These are phyloP conservation scores for Apantesis nais DNA, from an alignment of 2,888 invertebrate species.

Conservation along the genomic window DNA sequence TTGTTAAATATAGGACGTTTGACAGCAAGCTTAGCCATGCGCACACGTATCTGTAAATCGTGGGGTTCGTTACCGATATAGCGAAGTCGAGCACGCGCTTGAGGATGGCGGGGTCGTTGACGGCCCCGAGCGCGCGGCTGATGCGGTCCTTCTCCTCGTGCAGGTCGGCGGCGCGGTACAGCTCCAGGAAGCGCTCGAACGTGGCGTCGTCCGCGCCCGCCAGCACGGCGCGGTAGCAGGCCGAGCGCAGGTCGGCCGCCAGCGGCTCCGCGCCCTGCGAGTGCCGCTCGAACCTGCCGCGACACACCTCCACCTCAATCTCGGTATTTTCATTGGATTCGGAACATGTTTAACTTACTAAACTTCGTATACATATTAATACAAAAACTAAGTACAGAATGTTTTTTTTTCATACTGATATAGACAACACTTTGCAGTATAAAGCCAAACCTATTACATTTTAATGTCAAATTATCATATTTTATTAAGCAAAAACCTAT, in stretches of 20 bases:
- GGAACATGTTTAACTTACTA: too few relatives aligned
- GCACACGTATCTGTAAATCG: too few relatives aligned
- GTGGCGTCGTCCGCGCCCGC: conserved; percentile 88
- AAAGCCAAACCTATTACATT: too few relatives aligned
- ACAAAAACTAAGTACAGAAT: too few relatives aligned
- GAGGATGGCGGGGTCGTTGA: conserved; percentile 89
- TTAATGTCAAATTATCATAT: too few relatives aligned
- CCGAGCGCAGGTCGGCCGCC: conserved; percentile 94
- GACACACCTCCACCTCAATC: too few relatives aligned
- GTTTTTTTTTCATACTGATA: too few relatives aligned
- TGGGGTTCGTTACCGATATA: conserved; percentile 86
- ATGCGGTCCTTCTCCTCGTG: conserved; percentile 98
- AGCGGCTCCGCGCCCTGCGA: conserved; percentile 85
- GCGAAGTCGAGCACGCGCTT: conserved; percentile 92
- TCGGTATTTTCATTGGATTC: too few relatives aligned
- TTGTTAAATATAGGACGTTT: background rate
- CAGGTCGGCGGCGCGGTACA: conserved; percentile 94
- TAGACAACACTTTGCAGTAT: too few relatives aligned
- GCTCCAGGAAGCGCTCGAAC: conserved; percentile 91
- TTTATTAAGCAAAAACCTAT: too few relatives aligned
- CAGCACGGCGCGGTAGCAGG: conserved; percentile 94
- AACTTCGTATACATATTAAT: too few relatives aligned
- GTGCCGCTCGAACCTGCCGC: conserved; percentile 87
- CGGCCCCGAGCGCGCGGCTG: conserved; percentile 92
- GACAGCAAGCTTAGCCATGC: background rate